Evolutionary conservation across 2,888 invertebrate species (phyloP).

Genomic region (Spodoptera picta): DNA sequence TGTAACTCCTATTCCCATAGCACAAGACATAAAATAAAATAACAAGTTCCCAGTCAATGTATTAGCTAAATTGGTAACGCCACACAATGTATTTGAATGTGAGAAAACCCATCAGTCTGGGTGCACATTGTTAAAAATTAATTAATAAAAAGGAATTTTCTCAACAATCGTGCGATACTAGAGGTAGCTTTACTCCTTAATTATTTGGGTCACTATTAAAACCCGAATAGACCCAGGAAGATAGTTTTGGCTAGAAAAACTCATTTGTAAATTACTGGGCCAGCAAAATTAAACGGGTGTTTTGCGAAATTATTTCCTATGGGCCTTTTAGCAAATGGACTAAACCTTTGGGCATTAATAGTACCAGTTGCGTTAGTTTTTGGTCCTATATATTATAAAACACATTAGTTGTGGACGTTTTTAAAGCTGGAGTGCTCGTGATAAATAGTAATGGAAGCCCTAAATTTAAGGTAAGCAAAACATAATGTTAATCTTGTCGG

Average conservation of each 20-base stretch:
- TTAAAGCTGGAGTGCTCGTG: not conserved
- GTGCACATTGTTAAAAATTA: conserved; percentile 63
- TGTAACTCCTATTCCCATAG: conserved; percentile 10
- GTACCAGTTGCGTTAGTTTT: conserved; percentile 3
- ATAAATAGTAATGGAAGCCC: not conserved
- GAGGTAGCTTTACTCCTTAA: conserved; percentile 62
- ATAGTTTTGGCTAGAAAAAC: conserved; percentile 28
- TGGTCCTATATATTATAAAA: not conserved
- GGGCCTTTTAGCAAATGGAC: conserved; percentile 13
- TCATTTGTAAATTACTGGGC: conserved; percentile 12
- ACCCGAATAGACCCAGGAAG: conserved; percentile 56
- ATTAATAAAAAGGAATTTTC: conserved; percentile 66
- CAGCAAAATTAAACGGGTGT: conserved; percentile 18
- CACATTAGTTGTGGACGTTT: not conserved
- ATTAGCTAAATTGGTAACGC: conserved; percentile 45
- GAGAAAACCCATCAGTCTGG: conserved; percentile 59
- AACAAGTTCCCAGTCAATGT: not conserved
- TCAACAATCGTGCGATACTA: conserved; percentile 61
- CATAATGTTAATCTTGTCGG: too few relatives aligned
- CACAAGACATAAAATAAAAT: conserved; percentile 17
- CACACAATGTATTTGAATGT: conserved; percentile 64
- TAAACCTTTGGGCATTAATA: conserved; percentile 10
- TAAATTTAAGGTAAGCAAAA: too few relatives aligned
- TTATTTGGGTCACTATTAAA: conserved; percentile 68
- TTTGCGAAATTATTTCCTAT: conserved; percentile 40